Conservation (phyloP, 2,888 invertebrate species). For the Adela reaumurella region DNA sequence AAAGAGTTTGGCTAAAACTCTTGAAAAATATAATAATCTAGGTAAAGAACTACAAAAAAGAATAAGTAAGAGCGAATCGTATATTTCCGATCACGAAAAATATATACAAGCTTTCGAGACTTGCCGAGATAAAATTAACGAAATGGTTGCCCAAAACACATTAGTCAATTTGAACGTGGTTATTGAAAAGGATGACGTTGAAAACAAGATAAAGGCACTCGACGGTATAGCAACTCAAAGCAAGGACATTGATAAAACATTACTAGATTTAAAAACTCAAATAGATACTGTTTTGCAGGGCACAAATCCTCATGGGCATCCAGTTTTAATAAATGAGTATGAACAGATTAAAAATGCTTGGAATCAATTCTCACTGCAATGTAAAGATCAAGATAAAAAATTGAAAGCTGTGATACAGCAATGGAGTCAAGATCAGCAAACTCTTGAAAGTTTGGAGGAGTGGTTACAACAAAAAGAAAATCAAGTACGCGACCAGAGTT, state of each 20-base stretch:
- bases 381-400: slow-evolving; percentile 67
- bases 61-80: slow-evolving; percentile 63
- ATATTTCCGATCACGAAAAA: slow-evolving; percentile 77
- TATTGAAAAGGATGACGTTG: slow-evolving; percentile 74
- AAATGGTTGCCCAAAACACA: slow-evolving; percentile 74
- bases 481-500: slow-evolving; percentile 82
- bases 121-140: slow-evolving; percentile 77
- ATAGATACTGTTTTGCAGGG: slow-evolving; percentile 70
- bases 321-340: slow-evolving; percentile 66
- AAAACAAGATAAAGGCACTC: slow-evolving; percentile 69
- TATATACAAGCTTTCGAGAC: slow-evolving; percentile 80
- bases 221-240: slow-evolving; percentile 73
- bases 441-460: slow-evolving; percentile 71
- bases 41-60: slow-evolving; percentile 65
- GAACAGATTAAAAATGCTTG: slow-evolving; percentile 72
- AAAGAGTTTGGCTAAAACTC: slow-evolving; percentile 68
- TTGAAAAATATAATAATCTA: slow-evolving; percentile 67
- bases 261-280: slow-evolving; percentile 67
- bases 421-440: slow-evolving; percentile 77
- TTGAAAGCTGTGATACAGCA: slow-evolving; percentile 72
- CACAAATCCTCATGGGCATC: slow-evolving; percentile 75
- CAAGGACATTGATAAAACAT: slow-evolving; percentile 67
- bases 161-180: slow-evolving; percentile 75
- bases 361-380: slow-evolving; percentile 70
- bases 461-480: slow-evolving; percentile 87